Conservation (phyloP, 2,113 vertebrate genomes). For the Corvus moneduloides region DNA sequence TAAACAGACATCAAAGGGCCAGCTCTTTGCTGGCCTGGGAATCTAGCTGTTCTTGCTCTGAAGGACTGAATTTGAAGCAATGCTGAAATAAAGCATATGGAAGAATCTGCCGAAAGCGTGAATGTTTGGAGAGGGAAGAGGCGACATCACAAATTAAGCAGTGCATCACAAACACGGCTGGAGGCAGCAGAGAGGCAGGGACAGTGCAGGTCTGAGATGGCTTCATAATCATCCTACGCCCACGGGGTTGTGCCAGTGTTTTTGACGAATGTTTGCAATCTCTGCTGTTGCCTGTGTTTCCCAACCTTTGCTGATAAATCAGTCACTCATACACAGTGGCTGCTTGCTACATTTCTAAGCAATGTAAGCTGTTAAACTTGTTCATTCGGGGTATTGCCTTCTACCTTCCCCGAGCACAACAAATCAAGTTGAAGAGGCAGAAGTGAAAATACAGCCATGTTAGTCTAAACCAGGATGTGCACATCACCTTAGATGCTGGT, state of each 20-base stretch:
- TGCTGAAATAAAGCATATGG: neutral
- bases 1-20: neutral
- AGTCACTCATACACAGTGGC: neutral
- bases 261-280: neutral
- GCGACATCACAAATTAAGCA: neutral
- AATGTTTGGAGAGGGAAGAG: neutral
- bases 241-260: neutral
- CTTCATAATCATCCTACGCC: neutral
- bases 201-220: neutral
- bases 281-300: neutral
- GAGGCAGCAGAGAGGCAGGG: neutral
- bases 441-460: neutral
- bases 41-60: neutral
- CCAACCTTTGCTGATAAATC: neutral
- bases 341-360: neutral
- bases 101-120: neutral
- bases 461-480: neutral
- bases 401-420: neutral
- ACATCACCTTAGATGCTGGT: neutral
- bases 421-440: neutral
- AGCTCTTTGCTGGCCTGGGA: neutral
- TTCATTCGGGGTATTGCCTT: neutral
- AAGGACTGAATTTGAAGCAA: neutral
- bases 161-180: neutral
- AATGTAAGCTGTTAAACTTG: neutral